These are phyloP conservation scores for Nanorana parkeri DNA, from an alignment of 2,113 vertebrate genomes.

Conservation along the genomic window DNA sequence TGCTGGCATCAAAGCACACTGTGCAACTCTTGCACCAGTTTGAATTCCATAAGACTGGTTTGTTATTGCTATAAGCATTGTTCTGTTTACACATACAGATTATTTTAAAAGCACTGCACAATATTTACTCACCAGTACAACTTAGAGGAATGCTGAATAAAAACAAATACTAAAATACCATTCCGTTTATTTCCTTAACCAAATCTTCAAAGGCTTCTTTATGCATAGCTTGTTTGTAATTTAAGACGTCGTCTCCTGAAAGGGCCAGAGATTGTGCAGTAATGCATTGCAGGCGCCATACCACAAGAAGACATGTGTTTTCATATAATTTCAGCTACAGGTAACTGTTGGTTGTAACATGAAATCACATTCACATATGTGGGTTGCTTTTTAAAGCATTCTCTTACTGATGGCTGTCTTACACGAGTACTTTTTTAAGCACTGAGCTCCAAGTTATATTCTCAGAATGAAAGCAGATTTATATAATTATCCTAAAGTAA, in stretches of 20 bases:
- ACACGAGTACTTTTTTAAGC: neutral
- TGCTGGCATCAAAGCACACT: no score
- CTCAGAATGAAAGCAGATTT: neutral
- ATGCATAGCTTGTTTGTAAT: constrained; percentile 48
- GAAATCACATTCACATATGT: constrained; percentile 13
- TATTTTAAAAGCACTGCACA: constrained; percentile 31
- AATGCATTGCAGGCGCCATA: constrained; percentile 28
- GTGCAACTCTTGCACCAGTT: neutral
- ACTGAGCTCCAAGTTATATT: neutral
- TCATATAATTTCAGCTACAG: constrained; percentile 20
- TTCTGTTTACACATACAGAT: constrained; percentile 46
- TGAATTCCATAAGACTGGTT: constrained; percentile 22
- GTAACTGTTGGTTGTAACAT: neutral
- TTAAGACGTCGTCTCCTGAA: constrained; percentile 36
- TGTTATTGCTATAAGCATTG: constrained; percentile 29
- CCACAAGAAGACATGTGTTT: neutral
- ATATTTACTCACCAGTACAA: constrained; percentile 49
- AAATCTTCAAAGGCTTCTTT: constrained; percentile 41
- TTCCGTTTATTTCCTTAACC: constrained; percentile 48
- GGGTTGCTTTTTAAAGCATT: neutral
- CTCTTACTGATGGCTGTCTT: neutral
- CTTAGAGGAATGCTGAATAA: constrained; percentile 27
- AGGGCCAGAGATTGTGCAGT: constrained; percentile 2
- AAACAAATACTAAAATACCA: constrained; percentile 46
- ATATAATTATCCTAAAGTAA: no score